Percentiles rank a stretch among this genome's conserved stretches.
These are phyloP conservation scores for Plebejus melissa DNA, from an alignment of 2,888 invertebrate species.

Conservation along the genomic window DNA sequence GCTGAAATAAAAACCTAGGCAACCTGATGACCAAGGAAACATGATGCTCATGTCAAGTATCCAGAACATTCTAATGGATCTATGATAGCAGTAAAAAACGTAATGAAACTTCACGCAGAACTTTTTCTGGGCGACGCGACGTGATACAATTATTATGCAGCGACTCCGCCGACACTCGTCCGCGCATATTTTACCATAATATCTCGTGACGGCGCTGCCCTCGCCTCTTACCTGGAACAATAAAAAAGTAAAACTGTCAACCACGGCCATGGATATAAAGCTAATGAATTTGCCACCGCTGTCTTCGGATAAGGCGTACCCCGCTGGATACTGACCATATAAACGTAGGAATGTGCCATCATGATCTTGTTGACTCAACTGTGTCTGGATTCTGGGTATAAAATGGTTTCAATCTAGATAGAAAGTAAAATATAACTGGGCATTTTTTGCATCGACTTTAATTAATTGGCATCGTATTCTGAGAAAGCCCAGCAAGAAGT, in stretches of 20 bases:
- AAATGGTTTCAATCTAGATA: slow-evolving; percentile 1
- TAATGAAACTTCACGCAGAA: slow-evolving; percentile 7
- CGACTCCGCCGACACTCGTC: slow-evolving; percentile 29
- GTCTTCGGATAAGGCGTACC: slow-evolving; percentile 1
- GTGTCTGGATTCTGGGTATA: background rate
- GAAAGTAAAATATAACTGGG: background rate
- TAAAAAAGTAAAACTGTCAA: slow-evolving; percentile 35
- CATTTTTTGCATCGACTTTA: background rate
- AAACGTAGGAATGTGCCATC: background rate
- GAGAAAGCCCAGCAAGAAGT: background rate
- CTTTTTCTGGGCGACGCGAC: slow-evolving; percentile 11
- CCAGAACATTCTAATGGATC: slow-evolving; percentile 15
- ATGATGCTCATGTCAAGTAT: slow-evolving; percentile 2
- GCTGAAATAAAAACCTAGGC: background rate
- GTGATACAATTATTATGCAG: slow-evolving; percentile 27
- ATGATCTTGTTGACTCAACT: background rate
- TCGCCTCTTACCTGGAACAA: slow-evolving; percentile 41
- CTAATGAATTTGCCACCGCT: background rate
- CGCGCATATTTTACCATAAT: slow-evolving; percentile 28
- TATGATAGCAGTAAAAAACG: slow-evolving; percentile 20
- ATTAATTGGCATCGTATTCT: slow-evolving; percentile 1
- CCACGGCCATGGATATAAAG: slow-evolving; percentile 11
- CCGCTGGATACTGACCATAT: background rate
- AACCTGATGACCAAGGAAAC: too few species aligned
- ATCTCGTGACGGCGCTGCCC: slow-evolving; percentile 6